phyloP scores from a whole-genome alignment of 2,113 vertebrate genomes.

The Labrus mixtus region DNA sequence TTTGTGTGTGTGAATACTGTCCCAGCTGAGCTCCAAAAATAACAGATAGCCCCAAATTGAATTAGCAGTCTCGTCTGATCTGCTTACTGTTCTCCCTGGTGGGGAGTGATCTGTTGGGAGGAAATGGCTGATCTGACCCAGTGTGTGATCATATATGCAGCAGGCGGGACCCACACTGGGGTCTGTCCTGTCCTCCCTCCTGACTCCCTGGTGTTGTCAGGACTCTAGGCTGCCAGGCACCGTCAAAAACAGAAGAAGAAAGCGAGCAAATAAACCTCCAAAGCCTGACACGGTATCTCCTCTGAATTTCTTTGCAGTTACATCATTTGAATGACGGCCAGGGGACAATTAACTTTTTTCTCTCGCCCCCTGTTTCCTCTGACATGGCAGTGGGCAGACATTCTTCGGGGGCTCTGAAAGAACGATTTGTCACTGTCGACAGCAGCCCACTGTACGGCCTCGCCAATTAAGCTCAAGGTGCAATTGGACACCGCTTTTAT shows the following conservation, averaged over 20 bases:
- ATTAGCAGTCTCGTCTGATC: conserved; percentile 64
- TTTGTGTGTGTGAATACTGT: conserved; percentile 6
- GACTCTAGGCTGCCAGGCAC: conserved; percentile 52
- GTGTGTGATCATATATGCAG: conserved; percentile 46
- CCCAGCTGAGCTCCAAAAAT: conserved; percentile 63
- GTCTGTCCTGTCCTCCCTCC: too few relatives aligned
- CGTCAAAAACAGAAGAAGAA: conserved; percentile 68
- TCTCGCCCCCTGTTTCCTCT: conserved; percentile 69
- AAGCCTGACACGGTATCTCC: conserved; percentile 50
- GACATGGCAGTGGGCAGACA: conserved; percentile 75
- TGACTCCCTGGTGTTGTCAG: conserved; percentile 38
- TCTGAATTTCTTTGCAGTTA: conserved; percentile 76
- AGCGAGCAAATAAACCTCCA: conserved; percentile 76
- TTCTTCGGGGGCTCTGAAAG: conserved; percentile 78
- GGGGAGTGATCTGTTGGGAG: conserved; percentile 56
- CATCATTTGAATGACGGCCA: conserved; percentile 76
- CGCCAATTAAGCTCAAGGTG: conserved; percentile 84
- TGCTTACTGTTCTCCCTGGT: conserved; percentile 32
- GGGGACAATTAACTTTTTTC: conserved; percentile 80
- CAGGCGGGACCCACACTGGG: conserved; percentile 23
- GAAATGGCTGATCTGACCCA: conserved; percentile 54
- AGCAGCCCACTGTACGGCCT: conserved; percentile 79
- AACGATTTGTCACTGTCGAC: conserved; percentile 83
- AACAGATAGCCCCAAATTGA: conserved; percentile 60
- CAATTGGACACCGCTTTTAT: conserved; percentile 84